phyloP scores from a whole-genome alignment of 1,140 invertebrate genomes.

The Mizuhopecten yessoensis region DNA sequence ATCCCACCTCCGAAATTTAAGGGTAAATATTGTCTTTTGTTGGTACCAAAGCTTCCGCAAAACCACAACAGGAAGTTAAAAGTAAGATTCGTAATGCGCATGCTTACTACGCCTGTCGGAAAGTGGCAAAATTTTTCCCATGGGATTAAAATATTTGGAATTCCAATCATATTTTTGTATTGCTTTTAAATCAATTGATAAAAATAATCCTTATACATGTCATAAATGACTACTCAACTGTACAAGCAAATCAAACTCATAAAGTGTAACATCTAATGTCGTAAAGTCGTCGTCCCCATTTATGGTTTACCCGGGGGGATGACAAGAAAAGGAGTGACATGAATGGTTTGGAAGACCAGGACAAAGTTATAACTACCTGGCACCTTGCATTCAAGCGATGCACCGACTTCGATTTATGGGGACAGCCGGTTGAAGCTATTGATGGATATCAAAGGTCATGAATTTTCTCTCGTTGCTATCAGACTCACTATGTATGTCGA shows the following conservation, averaged over 20 bases:
- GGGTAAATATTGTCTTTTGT: constrained; percentile 53
- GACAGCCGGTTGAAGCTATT: constrained; percentile 79
- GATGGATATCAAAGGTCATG: constrained; percentile 77
- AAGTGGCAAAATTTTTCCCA: constrained; percentile 41
- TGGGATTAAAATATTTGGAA: constrained; percentile 39
- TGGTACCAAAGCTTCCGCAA: constrained; percentile 68
- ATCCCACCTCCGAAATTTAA: constrained; percentile 44
- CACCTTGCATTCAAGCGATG: constrained; percentile 73
- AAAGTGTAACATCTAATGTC: not conserved
- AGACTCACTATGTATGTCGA: not conserved
- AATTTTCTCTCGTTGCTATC: not conserved
- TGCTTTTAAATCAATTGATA: not conserved
- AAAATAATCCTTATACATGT: not conserved
- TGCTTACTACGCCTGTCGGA: constrained; percentile 55
- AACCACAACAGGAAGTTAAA: constrained; percentile 71
- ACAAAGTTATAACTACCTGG: constrained; percentile 72
- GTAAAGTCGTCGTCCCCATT: not conserved
- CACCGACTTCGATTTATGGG: constrained; percentile 80
- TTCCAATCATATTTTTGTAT: not conserved
- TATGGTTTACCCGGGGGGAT: constrained; percentile 12
- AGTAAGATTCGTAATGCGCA: constrained; percentile 58
- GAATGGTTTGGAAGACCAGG: constrained; percentile 61
- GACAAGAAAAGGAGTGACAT: constrained; percentile 17
- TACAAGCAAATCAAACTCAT: no score
- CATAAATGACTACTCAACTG: no score